Evolutionary conservation across 2,113 vertebrate species (phyloP).

Genomic region (Zosterops lateralis): DNA sequence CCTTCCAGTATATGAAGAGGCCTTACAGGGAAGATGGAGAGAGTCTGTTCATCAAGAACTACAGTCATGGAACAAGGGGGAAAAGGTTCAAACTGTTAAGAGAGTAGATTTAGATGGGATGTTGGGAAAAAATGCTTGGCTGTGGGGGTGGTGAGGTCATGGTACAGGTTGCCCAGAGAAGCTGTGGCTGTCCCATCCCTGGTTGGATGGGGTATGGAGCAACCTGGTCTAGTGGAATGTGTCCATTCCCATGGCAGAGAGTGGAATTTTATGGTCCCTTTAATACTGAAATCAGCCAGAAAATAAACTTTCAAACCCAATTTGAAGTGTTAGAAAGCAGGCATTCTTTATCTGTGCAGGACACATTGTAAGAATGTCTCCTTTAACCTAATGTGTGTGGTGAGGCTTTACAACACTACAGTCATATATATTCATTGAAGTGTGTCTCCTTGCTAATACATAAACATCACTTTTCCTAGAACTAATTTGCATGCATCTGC

Average conservation of each 20-base stretch:
- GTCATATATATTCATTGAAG: neutral
- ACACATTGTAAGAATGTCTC: neutral
- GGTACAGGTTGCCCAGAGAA: neutral
- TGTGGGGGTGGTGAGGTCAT: neutral
- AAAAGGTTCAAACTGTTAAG: neutral
- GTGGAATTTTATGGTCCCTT: neutral
- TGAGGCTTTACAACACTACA: neutral
- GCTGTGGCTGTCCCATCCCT: neutral
- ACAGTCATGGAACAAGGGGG: neutral
- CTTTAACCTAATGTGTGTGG: neutral
- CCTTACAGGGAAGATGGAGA: neutral
- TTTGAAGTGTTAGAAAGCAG: neutral
- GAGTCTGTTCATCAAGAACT: neutral
- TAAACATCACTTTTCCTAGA: neutral
- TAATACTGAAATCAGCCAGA: neutral
- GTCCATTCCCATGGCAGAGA: neutral
- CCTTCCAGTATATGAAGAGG: neutral
- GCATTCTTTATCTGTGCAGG: neutral
- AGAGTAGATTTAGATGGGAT: neutral
- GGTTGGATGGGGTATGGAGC: accelerated
- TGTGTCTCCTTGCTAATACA: neutral
- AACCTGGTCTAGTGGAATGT: neutral
- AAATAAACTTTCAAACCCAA: neutral
- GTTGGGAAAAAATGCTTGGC: neutral
- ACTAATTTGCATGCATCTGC: neutral